Base-by-base conservation (phyloP, 2,797 vertebrate species). In the Champsocephalus gunnari region DNA sequence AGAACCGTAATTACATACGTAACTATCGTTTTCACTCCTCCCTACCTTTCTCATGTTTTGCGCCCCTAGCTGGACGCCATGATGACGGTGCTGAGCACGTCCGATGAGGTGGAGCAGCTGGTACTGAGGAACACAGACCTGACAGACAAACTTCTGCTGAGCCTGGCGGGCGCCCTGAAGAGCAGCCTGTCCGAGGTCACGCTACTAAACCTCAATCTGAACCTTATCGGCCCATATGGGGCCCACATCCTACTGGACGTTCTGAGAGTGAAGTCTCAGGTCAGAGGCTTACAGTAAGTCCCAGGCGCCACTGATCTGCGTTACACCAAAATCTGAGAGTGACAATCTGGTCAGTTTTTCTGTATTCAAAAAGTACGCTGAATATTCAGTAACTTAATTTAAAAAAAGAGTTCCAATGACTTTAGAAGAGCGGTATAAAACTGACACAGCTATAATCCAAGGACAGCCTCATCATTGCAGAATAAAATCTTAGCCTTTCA, bases 131-230 rank as follows among this genome's bases (percentile, higher is more conserved):
- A 96, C 90, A 96, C 95, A 0, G 96, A 90, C 68, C 88, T 96
- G 77, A 96, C 95, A 0, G 95, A 96, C 17, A 91, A 94, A 41
- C 90, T 94, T 24, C 89, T 96, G 49, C 80, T 86, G 51, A 84
- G 64, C 76, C 90, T 96, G 68, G 91, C 89, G 0, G 64, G 47
- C 12, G 93, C 93, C 5, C 83, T 96, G 45, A 95, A 92, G 75
- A 87, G 67, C 65, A 96, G 95, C 81, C 80, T 12, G 14, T 96
- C 95, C 0, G 82, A 93, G 75, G 95, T 96, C 87, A 93, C 89
- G 0, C 80, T 92, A 82, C 94, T 96, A 80, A 96, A 96, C 88
- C 95, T 96, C 49, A 96, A 96, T 88, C 93, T 96, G 53, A 96
- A 96, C 87, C 92, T 91, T 80, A 92, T 96, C 0, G 93, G 96